A percentile compares a stretch with the other conserved stretches of the same genome.
These are phyloP conservation scores for Barnardius zonarius DNA, from an alignment of 2,113 vertebrate species.

Conservation along the genomic window DNA sequence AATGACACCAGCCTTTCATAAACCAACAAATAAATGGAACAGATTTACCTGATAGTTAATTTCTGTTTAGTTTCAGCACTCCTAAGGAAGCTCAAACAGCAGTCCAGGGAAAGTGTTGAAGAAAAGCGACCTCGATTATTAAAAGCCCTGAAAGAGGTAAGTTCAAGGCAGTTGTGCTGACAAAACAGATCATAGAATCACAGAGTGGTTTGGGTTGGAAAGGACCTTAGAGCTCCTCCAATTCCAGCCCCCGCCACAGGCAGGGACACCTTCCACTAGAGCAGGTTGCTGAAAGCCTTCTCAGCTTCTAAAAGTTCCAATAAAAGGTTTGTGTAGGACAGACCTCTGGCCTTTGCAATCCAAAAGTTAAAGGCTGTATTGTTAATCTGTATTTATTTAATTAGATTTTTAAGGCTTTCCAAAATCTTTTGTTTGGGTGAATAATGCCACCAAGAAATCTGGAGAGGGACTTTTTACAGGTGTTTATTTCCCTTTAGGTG, in stretches of 20 bases:
- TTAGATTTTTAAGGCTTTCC: not conserved
- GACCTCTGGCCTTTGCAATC: not conserved
- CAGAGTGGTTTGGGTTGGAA: not conserved
- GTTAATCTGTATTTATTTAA: not conserved
- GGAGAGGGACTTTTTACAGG: not conserved
- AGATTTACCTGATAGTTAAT: not conserved
- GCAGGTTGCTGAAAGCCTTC: not conserved
- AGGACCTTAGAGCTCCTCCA: not conserved
- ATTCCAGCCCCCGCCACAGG: not conserved
- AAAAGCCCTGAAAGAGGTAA: slow-evolving; percentile 96
- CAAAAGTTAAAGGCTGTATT: not conserved
- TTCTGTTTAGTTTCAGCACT: slow-evolving; percentile 89
- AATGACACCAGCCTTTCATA: not conserved
- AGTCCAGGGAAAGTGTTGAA: slow-evolving; percentile 97
- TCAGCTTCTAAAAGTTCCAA: not conserved
- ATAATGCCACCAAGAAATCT: not conserved
- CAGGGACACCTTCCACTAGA: not conserved
- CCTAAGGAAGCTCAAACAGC: slow-evolving; percentile 96
- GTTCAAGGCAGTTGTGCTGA: not conserved
- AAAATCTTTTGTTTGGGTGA: not conserved
- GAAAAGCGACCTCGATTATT: slow-evolving; percentile 96
- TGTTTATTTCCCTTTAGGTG: not conserved
- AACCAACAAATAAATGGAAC: not conserved
- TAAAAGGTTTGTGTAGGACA: not conserved
- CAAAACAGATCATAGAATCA: not conserved